Base-by-base conservation (phyloP, 2,888 invertebrate genomes). In the Leptinotarsa rubiginosa region DNA sequence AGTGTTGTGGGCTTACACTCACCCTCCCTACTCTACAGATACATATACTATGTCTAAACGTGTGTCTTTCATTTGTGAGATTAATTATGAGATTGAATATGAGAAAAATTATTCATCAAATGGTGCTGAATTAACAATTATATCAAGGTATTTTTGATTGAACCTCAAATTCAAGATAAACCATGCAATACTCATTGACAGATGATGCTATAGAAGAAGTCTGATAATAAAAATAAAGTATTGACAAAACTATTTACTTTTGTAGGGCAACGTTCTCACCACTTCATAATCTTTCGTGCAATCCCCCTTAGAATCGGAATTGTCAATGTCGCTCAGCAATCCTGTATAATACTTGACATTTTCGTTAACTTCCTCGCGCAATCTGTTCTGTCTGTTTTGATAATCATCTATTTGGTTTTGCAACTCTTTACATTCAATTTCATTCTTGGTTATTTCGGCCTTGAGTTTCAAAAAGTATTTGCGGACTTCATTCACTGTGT, bases 391-490 rank as follows among this genome's bases (percentile, higher is more conserved):
- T 62, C 83, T 78, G 50, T 73, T 77, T 67, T 81, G 83, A 71
- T 82, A 86, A 56, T 86, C 84, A 16, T 85, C 83, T 25, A 87
- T 86, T 78, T 85, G 84, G 18, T 78, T 65, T 65, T 84, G 82
- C 20, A 87, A 72, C 47, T 82, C 81, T 15, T 81, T 80, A 69
- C 83, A 83, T 69, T 87, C 86, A 5, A 80, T 77, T 71, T 87
- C 87, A 4, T 83, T 81, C 71, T 80, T 83, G 4, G 78, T 77
- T n/a, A 79, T 78, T 56, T 82, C 82, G 0, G 76, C 52, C 68
- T 83, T 84, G 56, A 85, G 72, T 70, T 83, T 83, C 20, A 83
- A 69, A 70, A 84, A 87, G 74, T 83, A 85, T 72, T 84, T 84
- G 70, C 81, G 82, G 5, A 86, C 81, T 72, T 86, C 85, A 4